Evolutionary conservation across 1,140 invertebrate species (phyloP).

Genomic region (honey bee (Apis mellifera)): Amel_HAv3.1 CM009945.2:4603501-4604000

Average conservation of each 20-base stretch:
- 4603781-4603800: too few species aligned
- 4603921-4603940: conserved; percentile 32
- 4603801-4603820: not conserved
- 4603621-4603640: too few species aligned
- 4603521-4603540: too few species aligned
- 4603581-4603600: too few species aligned
- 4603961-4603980: not conserved
- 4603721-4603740: not conserved
- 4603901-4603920: conserved; percentile 55
- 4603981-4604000: conserved; percentile 49
- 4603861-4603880: conserved; percentile 67
- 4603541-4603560: too few species aligned
- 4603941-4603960: conserved; percentile 38
- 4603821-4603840: conserved; percentile 76
- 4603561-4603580: too few species aligned
- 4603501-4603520: too few species aligned
- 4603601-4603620: too few species aligned
- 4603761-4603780: conserved; percentile 28
- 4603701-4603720: not conserved
- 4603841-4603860: conserved; percentile 74
- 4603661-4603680: too few species aligned
- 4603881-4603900: conserved; percentile 59
- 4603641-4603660: too few species aligned
- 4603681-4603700: not conserved
- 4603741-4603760: conserved; percentile 51